phyloP scores from a whole-genome alignment of 2,797 vertebrate genomes.

The Lindbergichthys nudifrons region DNA sequence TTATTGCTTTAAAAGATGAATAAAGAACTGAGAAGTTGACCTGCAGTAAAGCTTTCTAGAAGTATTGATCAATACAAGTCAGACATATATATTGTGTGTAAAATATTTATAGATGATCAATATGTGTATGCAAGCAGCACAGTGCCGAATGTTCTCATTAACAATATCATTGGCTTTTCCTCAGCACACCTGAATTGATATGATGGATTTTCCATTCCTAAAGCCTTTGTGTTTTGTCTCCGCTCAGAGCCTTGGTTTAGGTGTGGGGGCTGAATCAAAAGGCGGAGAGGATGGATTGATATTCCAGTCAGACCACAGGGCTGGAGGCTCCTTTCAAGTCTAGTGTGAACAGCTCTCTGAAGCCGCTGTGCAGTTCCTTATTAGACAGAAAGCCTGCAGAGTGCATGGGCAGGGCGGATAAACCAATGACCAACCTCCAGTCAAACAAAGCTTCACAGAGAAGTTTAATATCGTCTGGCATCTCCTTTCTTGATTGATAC shows the following conservation, averaged over 20 bases:
- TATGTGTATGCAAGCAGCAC: conserved; percentile 1
- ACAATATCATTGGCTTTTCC: conserved; percentile 6
- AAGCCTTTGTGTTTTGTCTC: conserved; percentile 52
- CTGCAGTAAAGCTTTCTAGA: not conserved
- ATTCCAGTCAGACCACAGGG: conserved; percentile 77
- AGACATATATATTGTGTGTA: not conserved
- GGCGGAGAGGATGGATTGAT: conserved; percentile 73
- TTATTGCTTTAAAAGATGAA: not conserved
- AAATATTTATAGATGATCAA: not conserved
- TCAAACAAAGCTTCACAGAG: conserved; percentile 53
- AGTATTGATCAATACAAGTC: not conserved
- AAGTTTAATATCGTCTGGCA: not conserved
- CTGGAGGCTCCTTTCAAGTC: conserved; percentile 64
- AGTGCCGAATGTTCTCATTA: conserved; percentile 1
- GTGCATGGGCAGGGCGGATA: conserved; percentile 22
- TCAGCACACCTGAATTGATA: conserved; percentile 39
- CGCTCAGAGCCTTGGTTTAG: conserved; percentile 45
- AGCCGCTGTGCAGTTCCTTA: conserved; percentile 51
- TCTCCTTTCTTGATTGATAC: conserved; percentile 30
- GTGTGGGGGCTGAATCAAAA: conserved; percentile 69
- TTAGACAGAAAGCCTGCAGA: conserved; percentile 58
- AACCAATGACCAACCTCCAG: conserved; percentile 43
- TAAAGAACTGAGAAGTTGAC: not conserved
- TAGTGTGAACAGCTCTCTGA: conserved; percentile 62
- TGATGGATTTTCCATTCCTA: conserved; percentile 30